A percentile compares a stretch with the other conserved stretches of the same genome.
Evolutionary conservation across 2,797 vertebrate species (phyloP).

Genomic region (Pangasius larnaudii): DNA sequence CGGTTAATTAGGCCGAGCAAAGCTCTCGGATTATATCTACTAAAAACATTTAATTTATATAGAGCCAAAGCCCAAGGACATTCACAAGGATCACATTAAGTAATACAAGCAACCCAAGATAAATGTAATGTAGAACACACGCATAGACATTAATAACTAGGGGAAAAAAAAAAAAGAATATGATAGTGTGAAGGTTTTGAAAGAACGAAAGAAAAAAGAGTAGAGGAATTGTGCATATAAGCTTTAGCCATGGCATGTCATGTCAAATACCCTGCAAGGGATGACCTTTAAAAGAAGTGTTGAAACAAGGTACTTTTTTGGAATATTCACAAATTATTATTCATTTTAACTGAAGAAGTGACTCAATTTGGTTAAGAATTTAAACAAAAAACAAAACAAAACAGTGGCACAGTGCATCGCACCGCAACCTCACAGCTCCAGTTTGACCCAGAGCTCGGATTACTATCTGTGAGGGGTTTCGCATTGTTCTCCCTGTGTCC

Average conservation of each 20-base stretch:
- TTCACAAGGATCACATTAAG: not conserved
- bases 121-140: not conserved
- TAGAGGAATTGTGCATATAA: not conserved
- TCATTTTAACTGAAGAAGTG: not conserved
- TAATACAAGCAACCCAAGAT: not conserved
- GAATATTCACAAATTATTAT: not conserved
- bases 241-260: not conserved
- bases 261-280: not conserved
- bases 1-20: slow-evolving; percentile 40
- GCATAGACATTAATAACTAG: not conserved
- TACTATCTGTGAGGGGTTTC: too few relatives aligned
- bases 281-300: not conserved
- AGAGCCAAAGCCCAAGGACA: not conserved
- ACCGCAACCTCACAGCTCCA: not conserved
- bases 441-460: not conserved
- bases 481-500: not conserved
- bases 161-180: too few relatives aligned
- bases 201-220: not conserved
- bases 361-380: not conserved
- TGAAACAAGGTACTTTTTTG: not conserved
- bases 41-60: not conserved
- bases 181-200: not conserved
- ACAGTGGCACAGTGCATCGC: not conserved
- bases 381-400: not conserved
- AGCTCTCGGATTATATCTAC: not conserved